phyloP scores from a whole-genome alignment of 1,140 invertebrate genomes.

The Rhagoletis zephyria region DNA sequence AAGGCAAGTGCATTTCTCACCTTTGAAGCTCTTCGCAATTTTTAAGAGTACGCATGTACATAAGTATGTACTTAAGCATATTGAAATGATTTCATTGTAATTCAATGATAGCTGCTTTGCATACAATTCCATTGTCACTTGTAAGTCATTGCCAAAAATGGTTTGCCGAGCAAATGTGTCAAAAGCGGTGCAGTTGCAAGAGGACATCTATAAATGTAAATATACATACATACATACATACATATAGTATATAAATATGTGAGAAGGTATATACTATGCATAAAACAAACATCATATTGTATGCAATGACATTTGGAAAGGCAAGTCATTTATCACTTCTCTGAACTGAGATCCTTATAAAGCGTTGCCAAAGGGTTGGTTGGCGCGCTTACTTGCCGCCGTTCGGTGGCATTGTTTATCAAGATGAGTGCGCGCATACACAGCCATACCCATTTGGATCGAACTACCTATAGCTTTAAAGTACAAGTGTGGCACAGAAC shows the following conservation, averaged over 20 bases:
- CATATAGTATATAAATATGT: background rate
- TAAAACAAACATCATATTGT: background rate
- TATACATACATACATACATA: background rate
- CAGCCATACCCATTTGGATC: background rate
- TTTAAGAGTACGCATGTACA: background rate
- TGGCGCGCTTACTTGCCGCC: background rate
- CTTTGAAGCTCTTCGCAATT: background rate
- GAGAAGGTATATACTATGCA: background rate
- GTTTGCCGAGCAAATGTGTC: constrained; percentile 44
- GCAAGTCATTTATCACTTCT: constrained; percentile 33
- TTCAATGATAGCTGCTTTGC: constrained; percentile 22
- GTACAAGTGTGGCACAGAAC: background rate
- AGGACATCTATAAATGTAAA: background rate
- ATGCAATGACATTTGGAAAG: background rate
- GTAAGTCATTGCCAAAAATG: constrained; percentile 40
- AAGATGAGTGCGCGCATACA: background rate
- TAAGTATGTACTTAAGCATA: background rate
- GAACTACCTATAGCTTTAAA: background rate
- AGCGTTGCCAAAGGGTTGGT: background rate
- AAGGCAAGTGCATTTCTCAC: background rate
- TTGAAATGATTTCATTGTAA: background rate
- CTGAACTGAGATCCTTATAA: constrained; percentile 17
- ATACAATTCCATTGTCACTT: constrained; percentile 48
- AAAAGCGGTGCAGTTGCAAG: constrained; percentile 26
- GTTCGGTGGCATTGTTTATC: constrained; percentile 14